These are phyloP conservation scores for Andrena dorsata DNA, from an alignment of 2,888 invertebrate genomes.

Conservation along the genomic window DNA sequence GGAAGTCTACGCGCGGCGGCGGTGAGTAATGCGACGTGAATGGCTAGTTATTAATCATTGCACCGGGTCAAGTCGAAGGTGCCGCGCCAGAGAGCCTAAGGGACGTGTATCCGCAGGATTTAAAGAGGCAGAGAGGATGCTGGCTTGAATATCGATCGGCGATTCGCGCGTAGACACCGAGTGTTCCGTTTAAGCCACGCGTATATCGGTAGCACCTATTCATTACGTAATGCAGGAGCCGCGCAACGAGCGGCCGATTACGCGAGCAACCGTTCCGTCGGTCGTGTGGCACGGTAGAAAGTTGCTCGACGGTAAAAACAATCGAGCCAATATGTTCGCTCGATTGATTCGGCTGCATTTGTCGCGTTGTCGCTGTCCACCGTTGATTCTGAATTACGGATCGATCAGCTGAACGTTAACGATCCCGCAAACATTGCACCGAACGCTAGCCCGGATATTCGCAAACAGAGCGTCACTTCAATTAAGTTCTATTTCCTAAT, in stretches of 20 bases:
- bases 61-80: slow-evolving; percentile 56
- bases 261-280: slow-evolving; percentile 24
- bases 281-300: slow-evolving; percentile 24
- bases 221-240: slow-evolving; percentile 11
- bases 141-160: slow-evolving; percentile 63
- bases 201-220: slow-evolving; percentile 8
- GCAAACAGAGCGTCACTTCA: slow-evolving; percentile 50
- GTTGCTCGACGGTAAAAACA: slow-evolving; percentile 14
- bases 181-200: slow-evolving; percentile 19
- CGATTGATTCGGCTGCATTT: slow-evolving; percentile 7
- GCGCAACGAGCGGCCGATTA: slow-evolving; percentile 31
- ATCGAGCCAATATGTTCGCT: slow-evolving; percentile 14
- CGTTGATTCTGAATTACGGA: slow-evolving; percentile 57
- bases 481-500: slow-evolving; percentile 66
- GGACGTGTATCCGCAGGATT: slow-evolving; percentile 30
- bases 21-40: slow-evolving; percentile 78
- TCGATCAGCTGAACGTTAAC: slow-evolving; percentile 45
- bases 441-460: slow-evolving; percentile 13
- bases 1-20: slow-evolving; percentile 71
- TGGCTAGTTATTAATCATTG: slow-evolving; percentile 77
- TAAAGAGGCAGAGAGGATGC: neutral
- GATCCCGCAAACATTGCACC: slow-evolving; percentile 56
- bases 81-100: slow-evolving; percentile 54
- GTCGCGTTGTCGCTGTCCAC: slow-evolving; percentile 16
- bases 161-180: slow-evolving; percentile 28